Conservation (phyloP, 2,113 vertebrate species). For the Xyliphius kryptos region DNA sequence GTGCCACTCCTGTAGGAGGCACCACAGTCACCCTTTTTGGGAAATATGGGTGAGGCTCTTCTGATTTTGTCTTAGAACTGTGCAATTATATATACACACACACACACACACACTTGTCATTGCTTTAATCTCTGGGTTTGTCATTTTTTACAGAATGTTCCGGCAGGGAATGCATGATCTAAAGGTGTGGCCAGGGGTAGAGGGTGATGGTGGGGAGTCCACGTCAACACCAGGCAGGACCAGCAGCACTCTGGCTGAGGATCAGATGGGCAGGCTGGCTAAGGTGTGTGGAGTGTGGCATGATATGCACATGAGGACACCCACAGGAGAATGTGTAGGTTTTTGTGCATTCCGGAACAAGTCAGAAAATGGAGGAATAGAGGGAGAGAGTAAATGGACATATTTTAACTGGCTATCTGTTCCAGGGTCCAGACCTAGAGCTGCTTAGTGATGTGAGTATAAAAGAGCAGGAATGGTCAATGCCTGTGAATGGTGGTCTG, state of each 20-base stretch:
- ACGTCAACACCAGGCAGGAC: slow-evolving; percentile 90
- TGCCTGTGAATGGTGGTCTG: slow-evolving; percentile 39
- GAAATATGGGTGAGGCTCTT: slow-evolving; percentile 86
- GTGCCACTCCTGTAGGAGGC: slow-evolving; percentile 88
- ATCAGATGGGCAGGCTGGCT: slow-evolving; percentile 95
- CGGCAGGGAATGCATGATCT: slow-evolving; percentile 98
- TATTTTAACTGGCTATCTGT: slow-evolving; percentile 63
- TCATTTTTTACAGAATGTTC: slow-evolving; percentile 78
- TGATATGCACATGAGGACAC: too few relatives aligned
- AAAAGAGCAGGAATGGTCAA: slow-evolving; percentile 44
- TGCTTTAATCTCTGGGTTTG: background rate
- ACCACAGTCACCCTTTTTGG: slow-evolving; percentile 93
- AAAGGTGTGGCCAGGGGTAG: slow-evolving; percentile 94
- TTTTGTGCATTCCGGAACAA: too few relatives aligned
- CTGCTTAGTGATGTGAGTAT: slow-evolving; percentile 77
- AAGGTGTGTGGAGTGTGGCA: slow-evolving; percentile 74
- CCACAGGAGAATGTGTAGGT: too few relatives aligned
- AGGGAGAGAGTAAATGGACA: slow-evolving; percentile 22
- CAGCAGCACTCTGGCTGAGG: slow-evolving; percentile 86
- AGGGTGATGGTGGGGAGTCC: slow-evolving; percentile 87
- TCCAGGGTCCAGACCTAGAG: slow-evolving; percentile 74
- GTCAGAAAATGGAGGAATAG: too few relatives aligned
- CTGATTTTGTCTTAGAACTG: too few relatives aligned
- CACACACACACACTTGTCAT: background rate
- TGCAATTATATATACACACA: too few relatives aligned